These are phyloP conservation scores for Brachylomia viminalis DNA, from an alignment of 2,888 invertebrate species.

Conservation along the genomic window DNA sequence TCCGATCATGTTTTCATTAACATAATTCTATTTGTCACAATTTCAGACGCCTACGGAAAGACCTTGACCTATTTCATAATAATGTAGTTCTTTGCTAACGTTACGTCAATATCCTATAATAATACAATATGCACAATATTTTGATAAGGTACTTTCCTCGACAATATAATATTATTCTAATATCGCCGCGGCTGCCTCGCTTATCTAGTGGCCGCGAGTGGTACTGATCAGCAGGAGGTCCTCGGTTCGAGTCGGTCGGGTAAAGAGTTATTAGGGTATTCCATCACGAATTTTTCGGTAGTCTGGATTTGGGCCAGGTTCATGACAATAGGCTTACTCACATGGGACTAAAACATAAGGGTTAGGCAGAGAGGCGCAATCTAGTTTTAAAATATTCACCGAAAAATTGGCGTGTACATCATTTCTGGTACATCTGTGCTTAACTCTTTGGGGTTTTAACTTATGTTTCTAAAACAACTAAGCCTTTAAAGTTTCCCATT, in stretches of 20 bases:
- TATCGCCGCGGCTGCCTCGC: not conserved
- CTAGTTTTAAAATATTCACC: too few species aligned
- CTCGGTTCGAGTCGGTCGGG: not conserved
- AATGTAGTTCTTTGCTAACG: not conserved
- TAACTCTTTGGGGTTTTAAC: accelerated
- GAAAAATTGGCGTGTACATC: too few species aligned
- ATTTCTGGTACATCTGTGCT: not conserved
- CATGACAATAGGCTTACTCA: too few species aligned
- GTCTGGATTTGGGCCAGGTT: not conserved
- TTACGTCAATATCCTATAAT: not conserved
- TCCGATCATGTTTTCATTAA: not conserved
- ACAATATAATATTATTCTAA: not conserved
- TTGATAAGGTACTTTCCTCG: not conserved
- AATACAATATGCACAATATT: not conserved
- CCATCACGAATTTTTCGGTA: too few species aligned
- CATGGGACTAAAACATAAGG: too few species aligned
- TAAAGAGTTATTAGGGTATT: not conserved
- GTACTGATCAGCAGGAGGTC: not conserved
- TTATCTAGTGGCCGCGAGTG: too few species aligned
- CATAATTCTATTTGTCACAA: slow-evolving; percentile 23
- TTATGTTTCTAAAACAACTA: not conserved
- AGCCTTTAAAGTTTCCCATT: not conserved
- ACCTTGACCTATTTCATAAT: slow-evolving; percentile 7
- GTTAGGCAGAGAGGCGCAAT: too few species aligned
- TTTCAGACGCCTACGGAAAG: not conserved